These are phyloP conservation scores for Aphidoletes aphidimyza DNA, from an alignment of 2,888 invertebrate genomes.

Conservation along the genomic window DNA sequence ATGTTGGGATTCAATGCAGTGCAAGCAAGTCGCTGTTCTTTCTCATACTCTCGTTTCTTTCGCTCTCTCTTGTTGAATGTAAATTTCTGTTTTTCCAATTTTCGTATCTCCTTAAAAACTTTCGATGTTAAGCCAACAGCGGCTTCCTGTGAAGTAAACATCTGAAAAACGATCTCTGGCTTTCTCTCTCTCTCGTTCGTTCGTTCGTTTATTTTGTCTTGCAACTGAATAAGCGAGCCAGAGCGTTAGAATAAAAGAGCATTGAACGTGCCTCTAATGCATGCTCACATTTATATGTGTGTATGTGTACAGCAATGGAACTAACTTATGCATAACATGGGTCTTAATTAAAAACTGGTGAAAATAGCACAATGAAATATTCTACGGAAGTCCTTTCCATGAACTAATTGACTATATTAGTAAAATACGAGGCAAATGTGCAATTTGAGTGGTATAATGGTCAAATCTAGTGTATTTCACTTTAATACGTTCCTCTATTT, in stretches of 20 bases:
- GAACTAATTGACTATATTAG: constrained; percentile 50
- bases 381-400: neutral
- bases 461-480: neutral
- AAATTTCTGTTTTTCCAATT: constrained; percentile 51
- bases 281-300: neutral
- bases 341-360: constrained; percentile 49
- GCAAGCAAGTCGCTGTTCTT: neutral
- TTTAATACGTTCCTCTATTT: neutral
- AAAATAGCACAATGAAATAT: neutral
- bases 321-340: constrained; percentile 49
- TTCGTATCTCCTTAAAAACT: constrained; percentile 24
- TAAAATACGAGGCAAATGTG: constrained; percentile 25
- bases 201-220: no score
- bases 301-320: neutral
- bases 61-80: constrained; percentile 48
- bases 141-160: constrained; percentile 30
- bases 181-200: neutral
- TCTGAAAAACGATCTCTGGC: constrained; percentile 1
- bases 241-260: no score
- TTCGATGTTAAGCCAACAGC: constrained; percentile 47
- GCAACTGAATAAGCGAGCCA: no score
- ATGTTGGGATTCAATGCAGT: constrained; percentile 48
- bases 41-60: no score
- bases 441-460: constrained; percentile 46
- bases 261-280: constrained; percentile 51